Evolutionary conservation across 2,113 vertebrate species (phyloP), one percentile per base, ranked within the genome.

Genomic region (Dermatemys mawii): DNA sequence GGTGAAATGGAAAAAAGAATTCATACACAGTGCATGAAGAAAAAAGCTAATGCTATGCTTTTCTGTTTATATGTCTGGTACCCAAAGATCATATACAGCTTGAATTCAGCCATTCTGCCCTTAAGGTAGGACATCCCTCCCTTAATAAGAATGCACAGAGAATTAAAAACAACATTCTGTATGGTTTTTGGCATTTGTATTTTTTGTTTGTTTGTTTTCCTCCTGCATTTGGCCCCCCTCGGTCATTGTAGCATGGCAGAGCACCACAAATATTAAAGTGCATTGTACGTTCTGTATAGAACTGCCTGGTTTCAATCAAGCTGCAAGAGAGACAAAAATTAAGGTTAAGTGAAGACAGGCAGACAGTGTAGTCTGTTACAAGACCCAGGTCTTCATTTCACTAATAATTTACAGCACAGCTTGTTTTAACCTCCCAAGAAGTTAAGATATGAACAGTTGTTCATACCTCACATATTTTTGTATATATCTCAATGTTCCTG

Each of bases 401-500:
- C 84, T 93, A 82, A 86, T 83, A 86, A 86, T 82, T 93, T 86
- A 54, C 54, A 78, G 87, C 11, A 86, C 78, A 93, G 76, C 55
- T 86, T 78, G 67, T 48, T 78, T 10, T 53, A 86, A 89, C 83
- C 83, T 86, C 92, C 87, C 87, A 93, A 88, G 87, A 83, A 82
- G 87, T 60, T 78, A 81, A 89, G 91, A 81, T 85, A 63, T 29
- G 82, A 89, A 89, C 86, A 93, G 46, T 89, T 89, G 82, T 76
- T 85, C 78, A 89, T 51, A 5, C 29, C 80, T 75, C 78, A 44
- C 17, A 27, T 86, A 50, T 83, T 82, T 82, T 46, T 51, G 54
- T 78, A 57, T 32, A 35, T 83, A 21, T 12, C 67, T 78, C 32
- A 22, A 67, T 41, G 48, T 60, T 78, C 35, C 53, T 76, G 27